Evolutionary conservation across 2,888 invertebrate species (phyloP).

Genomic region (Pandemis cinnamomeana): DNA sequence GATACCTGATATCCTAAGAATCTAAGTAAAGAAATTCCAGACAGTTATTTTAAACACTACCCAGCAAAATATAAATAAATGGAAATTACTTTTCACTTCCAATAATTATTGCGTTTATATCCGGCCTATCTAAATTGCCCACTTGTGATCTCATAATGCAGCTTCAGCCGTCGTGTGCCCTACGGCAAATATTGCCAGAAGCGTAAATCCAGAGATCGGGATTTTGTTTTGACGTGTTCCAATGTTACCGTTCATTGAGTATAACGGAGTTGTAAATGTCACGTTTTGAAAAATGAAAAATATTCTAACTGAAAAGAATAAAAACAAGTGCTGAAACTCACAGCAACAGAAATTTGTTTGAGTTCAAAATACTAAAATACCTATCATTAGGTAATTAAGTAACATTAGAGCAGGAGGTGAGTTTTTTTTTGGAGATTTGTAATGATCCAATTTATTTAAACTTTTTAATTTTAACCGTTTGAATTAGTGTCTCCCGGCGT

Average conservation of each 20-base stretch:
- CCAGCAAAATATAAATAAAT: neutral
- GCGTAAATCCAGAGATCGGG: neutral
- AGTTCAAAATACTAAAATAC: no score
- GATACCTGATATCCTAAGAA: no score
- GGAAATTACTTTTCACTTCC: slow-evolving; percentile 40
- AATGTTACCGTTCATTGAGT: slow-evolving; percentile 1
- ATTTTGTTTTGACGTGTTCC: neutral
- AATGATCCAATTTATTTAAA: no score
- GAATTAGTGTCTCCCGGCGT: no score
- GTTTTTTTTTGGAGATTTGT: no score
- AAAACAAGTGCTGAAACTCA: no score
- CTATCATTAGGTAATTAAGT: no score
- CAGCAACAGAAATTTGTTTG: no score
- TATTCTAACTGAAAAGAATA: neutral
- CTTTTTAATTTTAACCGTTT: no score
- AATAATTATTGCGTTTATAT: slow-evolving; percentile 44
- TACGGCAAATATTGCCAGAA: slow-evolving; percentile 47
- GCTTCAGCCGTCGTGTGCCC: slow-evolving; percentile 48
- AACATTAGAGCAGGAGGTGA: no score
- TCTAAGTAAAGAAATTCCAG: no score
- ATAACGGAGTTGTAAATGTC: neutral
- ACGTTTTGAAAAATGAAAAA: neutral
- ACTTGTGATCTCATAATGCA: slow-evolving; percentile 52
- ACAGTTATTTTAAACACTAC: no score
- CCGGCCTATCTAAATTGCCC: slow-evolving; percentile 53